Base-by-base conservation (phyloP, 2,888 invertebrate genomes). In the Caradrina kadenii region DNA sequence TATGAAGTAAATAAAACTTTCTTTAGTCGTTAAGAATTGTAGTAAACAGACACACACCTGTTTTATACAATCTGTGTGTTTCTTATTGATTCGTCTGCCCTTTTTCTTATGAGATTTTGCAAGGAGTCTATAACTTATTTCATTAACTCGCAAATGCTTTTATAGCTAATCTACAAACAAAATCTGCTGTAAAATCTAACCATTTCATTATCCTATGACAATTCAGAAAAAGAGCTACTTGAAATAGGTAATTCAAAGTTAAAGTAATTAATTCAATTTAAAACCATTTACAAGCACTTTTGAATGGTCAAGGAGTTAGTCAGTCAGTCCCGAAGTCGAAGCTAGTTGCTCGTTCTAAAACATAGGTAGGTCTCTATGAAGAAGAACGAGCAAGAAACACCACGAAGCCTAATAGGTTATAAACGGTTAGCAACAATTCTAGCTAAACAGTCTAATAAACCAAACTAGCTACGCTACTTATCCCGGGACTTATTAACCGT, bases 1-100 rank as follows among this genome's bases (percentile, higher is more conserved):
- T 70, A 70, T 35, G 31, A 54, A 35, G 69, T 61, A 81, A 81
- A 73, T 74, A 73, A 80, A 70, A 82, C 82, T 85, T 85, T 85
- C 80, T 74, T 81, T 63, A 62, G 35, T 69, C 63, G 59, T 74
- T 63, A 76, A 59, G 17, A 54, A 26, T 10, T 65, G 55, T 68
- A 22, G 49, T 59, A 54, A 77, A 68, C 21, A 64, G 56, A 31
- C 11, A 59, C 69, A 67, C 56, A 71, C 45, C 17, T 66, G 62
- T 59, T 56, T 55, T 17, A 1, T 35, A 31, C n/a, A 49, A 61
- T 49, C 35, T 63, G 15, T 56, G n/a, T n/a, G n/a, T 39, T 19
- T 26, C 11, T 48, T 71, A 52, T 55, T 48, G 17, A 66, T 60
- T 31, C 22, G 0, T 58, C 48, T 69, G n/a, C 1, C 8, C 10